phyloP scores from a whole-genome alignment of 2,797 vertebrate species.

The Erithacus rubecula region DNA sequence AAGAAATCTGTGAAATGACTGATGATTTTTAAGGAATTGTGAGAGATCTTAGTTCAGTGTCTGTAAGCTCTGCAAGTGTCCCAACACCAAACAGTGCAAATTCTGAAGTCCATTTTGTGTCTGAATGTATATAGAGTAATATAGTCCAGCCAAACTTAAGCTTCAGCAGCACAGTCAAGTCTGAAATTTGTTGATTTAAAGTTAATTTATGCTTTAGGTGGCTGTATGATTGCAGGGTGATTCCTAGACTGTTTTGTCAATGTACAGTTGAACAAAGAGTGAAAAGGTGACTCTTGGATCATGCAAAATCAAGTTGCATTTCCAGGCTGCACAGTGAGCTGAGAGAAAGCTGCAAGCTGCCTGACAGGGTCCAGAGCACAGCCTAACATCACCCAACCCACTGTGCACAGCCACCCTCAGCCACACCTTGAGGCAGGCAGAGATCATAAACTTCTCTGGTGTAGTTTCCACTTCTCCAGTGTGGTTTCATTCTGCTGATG shows the following conservation, averaged over 20 bases:
- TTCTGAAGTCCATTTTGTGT: not conserved
- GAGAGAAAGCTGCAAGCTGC: not conserved
- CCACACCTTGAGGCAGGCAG: not conserved
- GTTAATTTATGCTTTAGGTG: not conserved
- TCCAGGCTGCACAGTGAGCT: not conserved
- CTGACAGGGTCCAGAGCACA: not conserved
- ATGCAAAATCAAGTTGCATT: not conserved
- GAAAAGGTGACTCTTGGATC: not conserved
- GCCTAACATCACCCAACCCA: not conserved
- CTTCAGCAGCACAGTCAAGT: not conserved
- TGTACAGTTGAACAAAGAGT: not conserved
- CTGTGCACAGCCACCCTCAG: not conserved
- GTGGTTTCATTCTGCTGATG: not conserved
- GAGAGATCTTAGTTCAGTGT: not conserved
- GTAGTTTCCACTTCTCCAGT: not conserved
- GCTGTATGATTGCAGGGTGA: not conserved
- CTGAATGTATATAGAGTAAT: not conserved
- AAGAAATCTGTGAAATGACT: rapidly evolving
- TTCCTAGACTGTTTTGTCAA: not conserved
- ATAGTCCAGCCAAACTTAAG: not conserved
- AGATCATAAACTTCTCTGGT: not conserved
- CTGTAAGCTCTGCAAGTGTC: not conserved
- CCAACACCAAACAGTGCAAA: not conserved
- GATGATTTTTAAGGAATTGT: not conserved
- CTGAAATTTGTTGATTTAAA: not conserved